Base-by-base conservation (phyloP, 1,140 invertebrate genomes). In the Procambarus virginalis region DNA sequence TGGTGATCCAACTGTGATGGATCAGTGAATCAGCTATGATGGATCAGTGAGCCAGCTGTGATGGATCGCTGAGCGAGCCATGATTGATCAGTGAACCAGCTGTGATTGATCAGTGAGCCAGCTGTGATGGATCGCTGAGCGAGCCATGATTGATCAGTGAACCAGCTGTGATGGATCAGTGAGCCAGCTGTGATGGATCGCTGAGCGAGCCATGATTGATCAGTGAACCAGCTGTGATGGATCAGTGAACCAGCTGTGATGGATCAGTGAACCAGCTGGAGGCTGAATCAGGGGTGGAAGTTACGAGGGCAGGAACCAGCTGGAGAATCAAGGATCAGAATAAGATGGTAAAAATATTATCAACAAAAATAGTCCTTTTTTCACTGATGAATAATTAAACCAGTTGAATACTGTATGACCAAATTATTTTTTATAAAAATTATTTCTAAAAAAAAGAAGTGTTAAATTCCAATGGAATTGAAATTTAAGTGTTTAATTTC, bases 391-490 rank as follows among this genome's bases (percentile, higher is more conserved):
- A 73, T n/a, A 34, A 34, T 73, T 73, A 34, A 73, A 73, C 22
- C 2, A 34, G 68, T 73, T 73, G 34, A 73, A 73, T 73, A 34
- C 34, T 34, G 34, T 34, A 73, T 73, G 68, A 22, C 68, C n/a
- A 73, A 64, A 20, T 73, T 73, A 73, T 73, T 73, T 73, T 73
- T 73, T 73, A 73, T 73, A 73, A n/a, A 34, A 34, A 73, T 73
- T 73, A 73, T 34, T 73, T 73, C 68, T 34, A n/a, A 73, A 73
- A 73, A 73, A 73, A 45, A 34, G n/a, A 73, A 73, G 22, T 73
- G 68, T 34, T 34, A 73, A 73, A 73, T 73, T 73, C 68, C 68
- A 73, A 73, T 73, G 68, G 68, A 73, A 73, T 73, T 73, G 68
- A 73, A 73, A 9, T n/a, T 73, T 2, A 73, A 55, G 20, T 73